phyloP scores from a whole-genome alignment of 2,797 vertebrate genomes.

The Coluber constrictor region DNA sequence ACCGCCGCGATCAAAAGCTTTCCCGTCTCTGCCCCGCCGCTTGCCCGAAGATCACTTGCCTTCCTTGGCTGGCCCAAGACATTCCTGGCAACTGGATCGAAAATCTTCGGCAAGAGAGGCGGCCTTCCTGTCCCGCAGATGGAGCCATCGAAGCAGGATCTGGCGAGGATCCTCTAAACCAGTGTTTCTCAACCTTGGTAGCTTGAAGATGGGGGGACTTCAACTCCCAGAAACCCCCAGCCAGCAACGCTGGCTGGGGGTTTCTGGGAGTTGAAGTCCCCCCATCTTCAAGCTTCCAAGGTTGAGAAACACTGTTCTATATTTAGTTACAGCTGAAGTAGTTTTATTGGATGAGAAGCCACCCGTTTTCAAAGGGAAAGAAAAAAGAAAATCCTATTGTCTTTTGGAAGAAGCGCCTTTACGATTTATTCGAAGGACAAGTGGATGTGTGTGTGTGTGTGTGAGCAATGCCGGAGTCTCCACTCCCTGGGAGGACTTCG shows the following conservation, averaged over 20 bases:
- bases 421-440: background rate
- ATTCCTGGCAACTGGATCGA: background rate
- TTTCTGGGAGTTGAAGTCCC: no score
- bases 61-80: background rate
- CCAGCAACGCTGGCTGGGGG: no score
- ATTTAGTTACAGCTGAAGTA: background rate
- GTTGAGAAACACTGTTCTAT: no score
- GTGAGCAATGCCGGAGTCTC: background rate
- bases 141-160: background rate
- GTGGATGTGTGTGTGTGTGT: background rate
- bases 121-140: background rate
- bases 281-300: no score
- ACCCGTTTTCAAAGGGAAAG: background rate
- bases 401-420: background rate
- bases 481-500: background rate
- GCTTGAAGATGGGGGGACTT: no score
- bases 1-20: slow-evolving; percentile 33
- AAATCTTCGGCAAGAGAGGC: background rate
- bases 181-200: no score
- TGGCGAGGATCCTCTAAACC: background rate
- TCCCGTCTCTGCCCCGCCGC: slow-evolving; percentile 39
- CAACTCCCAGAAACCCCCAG: no score
- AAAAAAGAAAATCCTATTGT: no score
- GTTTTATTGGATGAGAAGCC: background rate
- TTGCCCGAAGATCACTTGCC: background rate